Percentiles rank a stretch among this genome's conserved stretches.
Conservation (phyloP, 2,113 vertebrate genomes). For the Macquaria ambigua region DNA sequence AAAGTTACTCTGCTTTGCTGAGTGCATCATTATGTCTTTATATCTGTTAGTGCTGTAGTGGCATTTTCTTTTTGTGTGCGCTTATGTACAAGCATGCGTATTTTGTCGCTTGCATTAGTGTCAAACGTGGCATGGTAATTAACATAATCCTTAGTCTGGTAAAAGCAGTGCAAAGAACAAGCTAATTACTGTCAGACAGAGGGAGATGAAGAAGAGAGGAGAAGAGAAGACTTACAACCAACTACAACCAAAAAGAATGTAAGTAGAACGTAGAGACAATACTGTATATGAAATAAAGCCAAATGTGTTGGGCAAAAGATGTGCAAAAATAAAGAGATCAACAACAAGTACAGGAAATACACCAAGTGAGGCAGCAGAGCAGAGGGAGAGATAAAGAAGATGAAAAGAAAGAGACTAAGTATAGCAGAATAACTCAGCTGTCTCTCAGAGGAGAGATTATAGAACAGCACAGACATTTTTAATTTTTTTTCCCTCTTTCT, state of each 20-base stretch:
- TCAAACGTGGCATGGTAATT: conserved; percentile 29
- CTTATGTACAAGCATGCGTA: neutral
- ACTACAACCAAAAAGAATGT: neutral
- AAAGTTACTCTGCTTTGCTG: neutral
- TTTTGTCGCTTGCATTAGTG: conserved; percentile 30
- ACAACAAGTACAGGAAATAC: conserved; percentile 8
- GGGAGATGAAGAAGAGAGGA: neutral
- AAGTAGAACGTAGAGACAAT: neutral
- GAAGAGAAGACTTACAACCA: neutral
- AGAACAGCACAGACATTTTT: neutral
- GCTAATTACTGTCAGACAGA: conserved; percentile 37
- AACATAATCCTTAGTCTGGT: conserved; percentile 19
- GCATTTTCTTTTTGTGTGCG: neutral
- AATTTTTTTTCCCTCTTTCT: neutral
- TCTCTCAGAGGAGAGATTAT: conserved; percentile 31
- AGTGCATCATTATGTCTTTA: neutral
- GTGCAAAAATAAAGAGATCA: conserved; percentile 11
- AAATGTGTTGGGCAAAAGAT: conserved; percentile 8
- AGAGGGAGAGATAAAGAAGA: conserved; percentile 16
- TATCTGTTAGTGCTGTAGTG: neutral
- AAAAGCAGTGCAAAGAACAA: conserved; percentile 23
- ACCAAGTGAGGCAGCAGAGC: conserved; percentile 1
- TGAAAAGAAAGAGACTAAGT: conserved; percentile 10
- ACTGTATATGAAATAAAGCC: neutral
- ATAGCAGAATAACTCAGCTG: conserved; percentile 24